Evolutionary conservation across 1,140 invertebrate species (phyloP).

Genomic region (Drosophila orena): DNA sequence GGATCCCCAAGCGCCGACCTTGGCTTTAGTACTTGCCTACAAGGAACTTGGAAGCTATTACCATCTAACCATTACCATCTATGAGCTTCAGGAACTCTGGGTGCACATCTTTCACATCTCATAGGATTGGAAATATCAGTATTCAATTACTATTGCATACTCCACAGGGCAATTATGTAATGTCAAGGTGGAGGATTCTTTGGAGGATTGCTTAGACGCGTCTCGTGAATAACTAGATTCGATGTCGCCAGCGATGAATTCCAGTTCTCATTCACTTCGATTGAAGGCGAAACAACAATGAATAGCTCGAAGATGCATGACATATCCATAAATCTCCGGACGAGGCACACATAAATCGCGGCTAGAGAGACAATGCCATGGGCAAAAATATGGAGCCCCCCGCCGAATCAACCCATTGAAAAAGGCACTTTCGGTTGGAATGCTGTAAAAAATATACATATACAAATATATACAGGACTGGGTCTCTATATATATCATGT

Average conservation of each 20-base stretch:
- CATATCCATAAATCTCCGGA: constrained; percentile 66
- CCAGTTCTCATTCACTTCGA: constrained; percentile 17
- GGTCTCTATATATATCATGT: constrained; percentile 41
- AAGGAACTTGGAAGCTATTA: not conserved
- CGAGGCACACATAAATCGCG: constrained; percentile 37
- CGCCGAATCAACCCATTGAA: constrained; percentile 6
- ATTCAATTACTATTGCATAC: constrained; percentile 2
- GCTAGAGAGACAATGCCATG: constrained; percentile 44
- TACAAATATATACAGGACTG: constrained; percentile 49
- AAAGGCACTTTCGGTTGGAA: constrained; percentile 54
- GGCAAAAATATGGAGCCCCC: not conserved
- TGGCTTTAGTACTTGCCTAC: constrained; percentile 6
- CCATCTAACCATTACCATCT: too few relatives aligned
- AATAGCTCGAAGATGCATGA: constrained; percentile 38
- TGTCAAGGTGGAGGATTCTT: not conserved
- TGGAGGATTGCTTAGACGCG: constrained; percentile 1
- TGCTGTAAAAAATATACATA: constrained; percentile 79
- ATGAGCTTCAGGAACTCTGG: too few relatives aligned
- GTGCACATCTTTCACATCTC: too few relatives aligned
- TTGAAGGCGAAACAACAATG: constrained; percentile 19
- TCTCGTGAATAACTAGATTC: constrained; percentile 8
- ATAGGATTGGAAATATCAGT: too few relatives aligned
- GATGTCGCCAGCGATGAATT: constrained; percentile 10
- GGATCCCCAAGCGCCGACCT: not conserved
- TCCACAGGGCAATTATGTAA: not conserved